Evolutionary conservation across 2,888 invertebrate genomes (phyloP).

Genomic region (Lysandra coridon): DNA sequence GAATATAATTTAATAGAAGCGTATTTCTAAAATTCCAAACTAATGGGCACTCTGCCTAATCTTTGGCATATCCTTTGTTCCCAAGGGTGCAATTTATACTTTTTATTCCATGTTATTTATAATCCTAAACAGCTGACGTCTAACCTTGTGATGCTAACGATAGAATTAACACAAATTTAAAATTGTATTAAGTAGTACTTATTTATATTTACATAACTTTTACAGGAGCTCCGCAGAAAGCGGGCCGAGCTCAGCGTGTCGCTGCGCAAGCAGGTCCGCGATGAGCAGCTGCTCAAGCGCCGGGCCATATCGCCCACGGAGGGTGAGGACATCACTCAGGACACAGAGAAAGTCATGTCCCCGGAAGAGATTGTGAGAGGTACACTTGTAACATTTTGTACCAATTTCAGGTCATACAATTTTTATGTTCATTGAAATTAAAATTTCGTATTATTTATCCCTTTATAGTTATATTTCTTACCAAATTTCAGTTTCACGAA

Average conservation of each 20-base stretch:
- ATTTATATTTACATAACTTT: no score
- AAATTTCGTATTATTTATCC: no score
- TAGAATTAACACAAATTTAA: conserved; percentile 58
- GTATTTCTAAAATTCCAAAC: no score
- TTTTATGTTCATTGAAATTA: no score
- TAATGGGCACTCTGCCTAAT: no score
- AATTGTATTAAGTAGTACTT: no score
- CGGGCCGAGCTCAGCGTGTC: conserved; percentile 94
- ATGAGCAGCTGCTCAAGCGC: conserved; percentile 95
- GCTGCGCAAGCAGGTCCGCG: conserved; percentile 94
- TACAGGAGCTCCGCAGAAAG: no score
- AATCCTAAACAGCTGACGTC: neutral
- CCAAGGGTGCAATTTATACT: neutral
- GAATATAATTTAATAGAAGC: no score
- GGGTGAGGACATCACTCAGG: conserved; percentile 61
- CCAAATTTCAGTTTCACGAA: no score
- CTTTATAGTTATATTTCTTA: no score
- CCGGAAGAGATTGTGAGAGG: conserved; percentile 87
- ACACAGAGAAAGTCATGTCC: conserved; percentile 72
- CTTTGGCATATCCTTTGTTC: neutral
- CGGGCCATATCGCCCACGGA: conserved; percentile 86
- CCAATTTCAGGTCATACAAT: no score
- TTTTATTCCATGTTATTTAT: neutral
- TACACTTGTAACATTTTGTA: conserved; percentile 39
- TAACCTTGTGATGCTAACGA: neutral